Evolutionary conservation across 2,113 vertebrate species (phyloP), one percentile per base, ranked within the genome.

Genomic region (Brachypteracias leptosomus): DNA sequence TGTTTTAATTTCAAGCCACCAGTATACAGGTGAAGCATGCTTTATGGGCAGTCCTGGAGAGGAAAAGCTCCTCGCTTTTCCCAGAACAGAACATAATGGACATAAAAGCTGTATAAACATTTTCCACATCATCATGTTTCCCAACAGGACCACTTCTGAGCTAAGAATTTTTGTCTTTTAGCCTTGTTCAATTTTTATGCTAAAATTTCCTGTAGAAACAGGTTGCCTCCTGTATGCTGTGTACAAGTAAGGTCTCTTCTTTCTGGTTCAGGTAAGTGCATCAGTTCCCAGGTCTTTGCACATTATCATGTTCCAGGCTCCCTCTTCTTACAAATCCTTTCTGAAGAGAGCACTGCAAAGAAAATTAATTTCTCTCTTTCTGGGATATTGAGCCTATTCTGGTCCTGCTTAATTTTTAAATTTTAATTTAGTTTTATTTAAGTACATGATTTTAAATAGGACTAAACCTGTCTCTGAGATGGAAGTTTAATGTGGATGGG

Each of bases 1-100:
- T 90, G 55, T 94, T 97, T 96, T 93, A 54, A 94, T 94, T 95
- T 83, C 24, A 57, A 84, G 35, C 2, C 2, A 79, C 79, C 55
- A 87, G 82, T 38, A 83, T 66, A 75, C 76, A 96, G 79, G 91
- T 93, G 77, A 88, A 90, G 61, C 57, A 84, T 25, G 33, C 26
- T 93, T 95, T 95, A 88, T 54, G 57, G 33, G 72, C 47, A 87
- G 51, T 28, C 76, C 74, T 89, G 89, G 70, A 61, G 82, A 85
- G 62, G 20, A 26, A 90, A 87, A 75, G 29, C 6, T 1, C 46
- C 54, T 67, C 40, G 85, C 54, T 82, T 92, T 77, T 92, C 77
- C 84, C 91, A 78, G 52, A 95, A 63, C n/a, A 91, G 40, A 42
- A 25, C 57, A 88, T 74, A 82, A 84, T 2, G 18, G 61, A 21